Evolutionary conservation across 2,797 vertebrate genomes (phyloP).

Genomic region (Harpagifer antarcticus): DNA sequence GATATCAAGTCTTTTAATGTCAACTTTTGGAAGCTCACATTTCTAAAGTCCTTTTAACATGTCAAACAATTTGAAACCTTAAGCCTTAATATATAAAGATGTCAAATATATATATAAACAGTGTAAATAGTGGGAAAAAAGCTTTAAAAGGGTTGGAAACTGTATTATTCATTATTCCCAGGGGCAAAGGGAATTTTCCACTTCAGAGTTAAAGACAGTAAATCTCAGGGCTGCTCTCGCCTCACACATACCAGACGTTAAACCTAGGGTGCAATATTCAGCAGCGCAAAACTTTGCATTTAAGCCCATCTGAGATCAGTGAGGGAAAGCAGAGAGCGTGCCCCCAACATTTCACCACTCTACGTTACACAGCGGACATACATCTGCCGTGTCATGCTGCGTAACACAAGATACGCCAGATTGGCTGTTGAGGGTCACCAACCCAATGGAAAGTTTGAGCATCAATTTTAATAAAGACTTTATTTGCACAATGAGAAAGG

Average conservation of each 20-base stretch:
- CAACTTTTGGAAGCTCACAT: conserved; percentile 16
- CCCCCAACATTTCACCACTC: conserved; percentile 61
- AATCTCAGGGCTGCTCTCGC: conserved; percentile 69
- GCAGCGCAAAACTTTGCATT: conserved; percentile 54
- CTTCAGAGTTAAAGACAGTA: conserved; percentile 66
- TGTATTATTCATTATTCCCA: conserved; percentile 67
- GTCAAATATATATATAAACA: conserved; percentile 17
- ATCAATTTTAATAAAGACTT: conserved; percentile 76
- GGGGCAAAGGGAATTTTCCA: conserved; percentile 66
- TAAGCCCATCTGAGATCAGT: conserved; percentile 60
- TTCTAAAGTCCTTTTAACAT: conserved; percentile 2
- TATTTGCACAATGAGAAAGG: conserved; percentile 55
- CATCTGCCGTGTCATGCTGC: conserved; percentile 71
- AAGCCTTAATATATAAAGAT: neutral
- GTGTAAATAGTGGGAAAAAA: conserved; percentile 6
- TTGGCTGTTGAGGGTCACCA: conserved; percentile 49
- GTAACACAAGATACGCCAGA: conserved; percentile 65
- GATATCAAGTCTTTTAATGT: no score
- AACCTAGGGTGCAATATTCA: conserved; percentile 80
- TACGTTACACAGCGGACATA: conserved; percentile 56
- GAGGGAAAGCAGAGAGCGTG: conserved; percentile 58
- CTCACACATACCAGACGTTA: conserved; percentile 80
- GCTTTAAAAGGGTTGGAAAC: conserved; percentile 30
- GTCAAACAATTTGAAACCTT: conserved; percentile 7
- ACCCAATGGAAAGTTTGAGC: conserved; percentile 70